Evolutionary conservation across 2,113 vertebrate species (phyloP).

Genomic region (Tragelaphus buxtoni): DNA sequence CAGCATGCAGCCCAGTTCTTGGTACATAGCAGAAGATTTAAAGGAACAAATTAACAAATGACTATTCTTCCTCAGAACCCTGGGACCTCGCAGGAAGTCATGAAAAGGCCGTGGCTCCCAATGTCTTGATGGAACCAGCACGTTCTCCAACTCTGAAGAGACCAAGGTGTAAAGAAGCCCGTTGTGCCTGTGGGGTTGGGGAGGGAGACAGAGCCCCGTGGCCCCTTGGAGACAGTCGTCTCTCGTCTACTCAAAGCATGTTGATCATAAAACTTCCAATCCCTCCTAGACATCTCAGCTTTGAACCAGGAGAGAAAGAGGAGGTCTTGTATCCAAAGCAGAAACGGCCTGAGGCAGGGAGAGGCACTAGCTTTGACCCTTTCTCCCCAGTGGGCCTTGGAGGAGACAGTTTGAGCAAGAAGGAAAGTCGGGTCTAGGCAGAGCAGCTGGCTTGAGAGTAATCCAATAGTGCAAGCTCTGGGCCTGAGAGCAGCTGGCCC

Average conservation of each 20-base stretch:
- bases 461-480: background rate
- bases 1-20: background rate
- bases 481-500: background rate
- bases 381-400: background rate
- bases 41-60: background rate
- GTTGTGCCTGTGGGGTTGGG: background rate
- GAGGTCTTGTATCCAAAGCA: background rate
- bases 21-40: background rate
- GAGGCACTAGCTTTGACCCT: background rate
- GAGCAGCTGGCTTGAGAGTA: background rate
- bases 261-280: background rate
- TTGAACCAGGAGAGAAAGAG: background rate
- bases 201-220: background rate
- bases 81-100: background rate
- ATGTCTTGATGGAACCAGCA: background rate
- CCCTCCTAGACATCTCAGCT: background rate
- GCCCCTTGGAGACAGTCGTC: background rate
- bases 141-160: background rate
- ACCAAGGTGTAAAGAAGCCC: background rate
- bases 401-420: background rate
- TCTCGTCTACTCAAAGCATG: background rate
- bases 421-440: background rate
- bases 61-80: background rate
- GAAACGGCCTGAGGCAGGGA: background rate
- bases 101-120: background rate